A percentile compares a stretch with the other conserved stretches of the same genome.
These are phyloP conservation scores for Ictalurus furcatus DNA, from an alignment of 2,113 vertebrate species.

Conservation along the genomic window DNA sequence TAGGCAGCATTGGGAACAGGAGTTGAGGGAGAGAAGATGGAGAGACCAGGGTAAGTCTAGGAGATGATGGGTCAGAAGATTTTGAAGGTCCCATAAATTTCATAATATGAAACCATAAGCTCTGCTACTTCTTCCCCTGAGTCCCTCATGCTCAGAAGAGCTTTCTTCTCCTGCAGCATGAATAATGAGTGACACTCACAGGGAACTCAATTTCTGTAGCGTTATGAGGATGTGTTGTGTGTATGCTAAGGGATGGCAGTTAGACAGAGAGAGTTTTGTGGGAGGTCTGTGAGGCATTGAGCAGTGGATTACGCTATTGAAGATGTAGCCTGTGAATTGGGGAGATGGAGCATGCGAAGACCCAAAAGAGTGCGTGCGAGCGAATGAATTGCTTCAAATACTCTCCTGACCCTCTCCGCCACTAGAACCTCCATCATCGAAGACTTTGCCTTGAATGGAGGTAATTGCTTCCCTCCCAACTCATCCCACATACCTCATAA, in stretches of 20 bases:
- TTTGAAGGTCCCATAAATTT: conserved; percentile 41
- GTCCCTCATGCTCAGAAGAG: conserved; percentile 40
- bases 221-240: conserved; percentile 43
- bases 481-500: conserved; percentile 43
- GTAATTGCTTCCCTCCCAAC: conserved; percentile 52
- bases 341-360: conserved; percentile 30
- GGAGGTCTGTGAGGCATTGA: conserved; percentile 35
- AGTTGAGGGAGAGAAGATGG: background rate
- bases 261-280: conserved; percentile 32
- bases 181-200: conserved; percentile 51
- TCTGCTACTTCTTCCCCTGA: conserved; percentile 9
- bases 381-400: conserved; percentile 47
- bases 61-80: conserved; percentile 18
- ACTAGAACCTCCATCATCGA: conserved; percentile 24
- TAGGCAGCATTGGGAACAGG: background rate
- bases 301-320: conserved; percentile 35
- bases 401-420: conserved; percentile 1
- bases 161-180: conserved; percentile 40
- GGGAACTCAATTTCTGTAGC: conserved; percentile 45
- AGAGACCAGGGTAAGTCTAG: background rate
- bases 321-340: conserved; percentile 25
- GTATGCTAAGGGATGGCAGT: conserved; percentile 40
- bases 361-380: background rate
- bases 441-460: conserved; percentile 46
- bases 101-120: conserved; percentile 35